Percentiles rank a stretch among this genome's conserved stretches.
phyloP scores from a whole-genome alignment of 2,888 invertebrate genomes.

The Drosophila anomalipes region DNA sequence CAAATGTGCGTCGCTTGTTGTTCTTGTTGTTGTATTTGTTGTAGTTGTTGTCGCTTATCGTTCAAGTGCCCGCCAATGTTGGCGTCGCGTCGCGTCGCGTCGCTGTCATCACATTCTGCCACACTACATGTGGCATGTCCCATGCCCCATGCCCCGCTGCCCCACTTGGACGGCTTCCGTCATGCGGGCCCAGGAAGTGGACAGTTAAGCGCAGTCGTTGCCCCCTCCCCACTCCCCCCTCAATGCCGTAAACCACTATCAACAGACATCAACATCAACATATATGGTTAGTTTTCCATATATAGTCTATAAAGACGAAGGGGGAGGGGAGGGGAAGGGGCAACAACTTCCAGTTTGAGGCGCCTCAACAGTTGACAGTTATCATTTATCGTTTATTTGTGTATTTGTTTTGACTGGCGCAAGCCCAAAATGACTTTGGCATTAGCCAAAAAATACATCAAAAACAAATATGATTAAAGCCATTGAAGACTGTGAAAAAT shows the following conservation, averaged over 20 bases:
- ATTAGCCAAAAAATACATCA: neutral
- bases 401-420: slow-evolving; percentile 10
- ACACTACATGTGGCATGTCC: neutral
- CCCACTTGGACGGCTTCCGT: slow-evolving; percentile 63
- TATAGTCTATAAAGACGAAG: too few species aligned
- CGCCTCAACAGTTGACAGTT: slow-evolving; percentile 2
- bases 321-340: neutral
- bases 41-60: slow-evolving; percentile 57
- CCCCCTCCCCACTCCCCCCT: neutral
- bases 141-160: slow-evolving; percentile 1
- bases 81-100: slow-evolving; percentile 30
- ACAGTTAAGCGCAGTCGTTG: slow-evolving; percentile 69
- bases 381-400: slow-evolving; percentile 5
- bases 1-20: slow-evolving; percentile 69
- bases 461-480: slow-evolving; percentile 13
- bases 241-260: slow-evolving; percentile 14
- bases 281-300: slow-evolving; percentile 30
- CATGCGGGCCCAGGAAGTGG: slow-evolving; percentile 79
- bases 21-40: slow-evolving; percentile 15
- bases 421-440: slow-evolving; percentile 14
- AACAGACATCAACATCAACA: slow-evolving; percentile 10
- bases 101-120: slow-evolving; percentile 36
- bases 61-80: slow-evolving; percentile 34
- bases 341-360: neutral
- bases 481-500: slow-evolving; percentile 1